Conservation (phyloP, 1,140 invertebrate species). For the Anoplolepis gracilipes region DNA sequence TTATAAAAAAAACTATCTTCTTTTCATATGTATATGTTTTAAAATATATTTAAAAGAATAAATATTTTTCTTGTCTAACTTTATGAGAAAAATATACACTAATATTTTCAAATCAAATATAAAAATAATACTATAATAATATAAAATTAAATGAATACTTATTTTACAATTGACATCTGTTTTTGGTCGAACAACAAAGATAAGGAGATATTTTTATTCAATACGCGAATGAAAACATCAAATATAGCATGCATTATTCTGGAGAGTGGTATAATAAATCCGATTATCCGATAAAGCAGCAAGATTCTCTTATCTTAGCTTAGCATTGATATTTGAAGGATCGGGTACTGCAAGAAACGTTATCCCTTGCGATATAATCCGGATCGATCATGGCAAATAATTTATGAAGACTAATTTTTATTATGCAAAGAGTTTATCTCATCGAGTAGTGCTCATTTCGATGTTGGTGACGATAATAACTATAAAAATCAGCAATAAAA, state of each 20-base stretch:
- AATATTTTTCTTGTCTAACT: not conserved
- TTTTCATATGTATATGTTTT: not conserved
- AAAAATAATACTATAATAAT: not conserved
- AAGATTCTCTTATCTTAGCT: not conserved
- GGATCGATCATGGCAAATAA: not conserved
- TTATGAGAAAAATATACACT: not conserved
- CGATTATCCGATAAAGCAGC: conserved; percentile 30
- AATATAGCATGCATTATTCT: conserved; percentile 3
- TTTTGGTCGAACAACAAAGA: not conserved
- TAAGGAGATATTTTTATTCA: not conserved
- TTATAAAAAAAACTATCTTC: not conserved
- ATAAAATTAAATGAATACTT: not conserved
- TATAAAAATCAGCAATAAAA: too few species aligned
- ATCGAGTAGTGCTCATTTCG: not conserved
- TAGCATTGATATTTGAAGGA: conserved; percentile 35
- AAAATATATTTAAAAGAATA: not conserved
- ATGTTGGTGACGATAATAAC: not conserved
- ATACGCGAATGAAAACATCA: not conserved
- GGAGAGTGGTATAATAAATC: conserved; percentile 32
- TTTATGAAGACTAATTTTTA: not conserved
- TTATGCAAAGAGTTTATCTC: not conserved
- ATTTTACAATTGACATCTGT: not conserved
- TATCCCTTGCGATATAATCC: conserved; percentile 4
- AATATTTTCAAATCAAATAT: not conserved
- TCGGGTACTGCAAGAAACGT: not conserved